Conservation (phyloP, 2,888 invertebrate species). For the Leucania comma region DNA sequence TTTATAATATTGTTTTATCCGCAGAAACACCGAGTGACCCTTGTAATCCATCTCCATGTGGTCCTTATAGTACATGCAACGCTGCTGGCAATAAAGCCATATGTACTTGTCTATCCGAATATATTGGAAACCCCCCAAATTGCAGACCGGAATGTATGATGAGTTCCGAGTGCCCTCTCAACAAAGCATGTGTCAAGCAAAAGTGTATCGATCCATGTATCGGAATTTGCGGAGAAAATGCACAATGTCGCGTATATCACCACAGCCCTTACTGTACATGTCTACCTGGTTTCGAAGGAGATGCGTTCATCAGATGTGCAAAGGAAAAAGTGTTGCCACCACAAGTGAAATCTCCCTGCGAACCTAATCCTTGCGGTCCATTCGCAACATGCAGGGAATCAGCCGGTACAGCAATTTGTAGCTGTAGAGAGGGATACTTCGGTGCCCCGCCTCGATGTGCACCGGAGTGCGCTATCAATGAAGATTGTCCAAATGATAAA, state of each 20-base stretch:
- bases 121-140: conserved; percentile 93
- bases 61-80: conserved; percentile 94
- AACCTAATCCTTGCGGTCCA: conserved; percentile 93
- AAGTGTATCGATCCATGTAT: conserved; percentile 96
- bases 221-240: conserved; percentile 93
- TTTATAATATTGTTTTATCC: conserved; percentile 48
- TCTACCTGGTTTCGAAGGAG: conserved; percentile 93
- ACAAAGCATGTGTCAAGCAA: conserved; percentile 94
- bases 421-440: conserved; percentile 92
- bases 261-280: conserved; percentile 94
- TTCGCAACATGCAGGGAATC: conserved; percentile 91
- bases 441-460: conserved; percentile 94
- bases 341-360: conserved; percentile 88
- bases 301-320: conserved; percentile 92
- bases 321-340: conserved; percentile 89
- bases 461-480: conserved; percentile 94
- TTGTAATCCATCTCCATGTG: conserved; percentile 95
- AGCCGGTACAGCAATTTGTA: conserved; percentile 90
- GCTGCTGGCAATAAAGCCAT: conserved; percentile 92
- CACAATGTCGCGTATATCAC: conserved; percentile 93
- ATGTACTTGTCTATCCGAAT: conserved; percentile 93
- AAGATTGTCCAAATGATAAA: conserved; percentile 93
- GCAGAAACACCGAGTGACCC: conserved; percentile 90
- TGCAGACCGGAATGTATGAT: conserved; percentile 95
- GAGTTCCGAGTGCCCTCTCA: conserved; percentile 95